Conservation (phyloP, 1,140 invertebrate genomes). For the Saxidomus purpurata region DNA sequence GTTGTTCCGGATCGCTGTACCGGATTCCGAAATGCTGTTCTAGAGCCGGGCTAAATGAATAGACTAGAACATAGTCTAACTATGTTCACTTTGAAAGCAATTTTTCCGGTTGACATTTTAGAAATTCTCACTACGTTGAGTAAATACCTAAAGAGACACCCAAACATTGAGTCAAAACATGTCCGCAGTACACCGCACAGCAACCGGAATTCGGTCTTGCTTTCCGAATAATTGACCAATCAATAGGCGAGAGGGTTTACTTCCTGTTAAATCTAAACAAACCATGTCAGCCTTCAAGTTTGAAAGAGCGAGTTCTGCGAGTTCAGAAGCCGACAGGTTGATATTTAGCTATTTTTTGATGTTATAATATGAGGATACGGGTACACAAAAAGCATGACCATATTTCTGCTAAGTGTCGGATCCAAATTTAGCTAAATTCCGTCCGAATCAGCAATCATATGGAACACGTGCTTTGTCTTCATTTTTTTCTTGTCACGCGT, state of each 20-base stretch:
- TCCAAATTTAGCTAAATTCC: not conserved
- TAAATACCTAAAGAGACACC: too few species aligned
- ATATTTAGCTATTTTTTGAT: not conserved
- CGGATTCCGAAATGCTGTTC: too few species aligned
- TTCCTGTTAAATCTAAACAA: conserved; percentile 60
- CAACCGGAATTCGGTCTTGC: too few species aligned
- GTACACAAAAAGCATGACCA: conserved; percentile 9
- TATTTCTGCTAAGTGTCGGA: not conserved
- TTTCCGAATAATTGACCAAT: conserved; percentile 48
- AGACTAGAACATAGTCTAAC: too few species aligned
- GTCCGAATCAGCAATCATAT: not conserved
- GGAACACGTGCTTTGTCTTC: conserved; percentile 34
- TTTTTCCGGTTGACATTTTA: too few species aligned
- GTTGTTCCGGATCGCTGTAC: too few species aligned
- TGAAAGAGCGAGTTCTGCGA: conserved; percentile 71
- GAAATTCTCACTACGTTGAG: too few species aligned
- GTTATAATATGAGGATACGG: not conserved
- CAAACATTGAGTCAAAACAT: too few species aligned
- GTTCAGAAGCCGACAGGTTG: conserved; percentile 79
- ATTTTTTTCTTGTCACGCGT: not conserved
- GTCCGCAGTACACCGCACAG: too few species aligned
- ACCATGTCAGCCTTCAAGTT: conserved; percentile 78
- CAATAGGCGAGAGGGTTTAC: too few species aligned
- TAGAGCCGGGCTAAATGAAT: too few species aligned
- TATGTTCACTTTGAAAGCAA: too few species aligned